These are phyloP conservation scores for Heliconius sara DNA, from an alignment of 2,888 invertebrate species.

Conservation along the genomic window DNA sequence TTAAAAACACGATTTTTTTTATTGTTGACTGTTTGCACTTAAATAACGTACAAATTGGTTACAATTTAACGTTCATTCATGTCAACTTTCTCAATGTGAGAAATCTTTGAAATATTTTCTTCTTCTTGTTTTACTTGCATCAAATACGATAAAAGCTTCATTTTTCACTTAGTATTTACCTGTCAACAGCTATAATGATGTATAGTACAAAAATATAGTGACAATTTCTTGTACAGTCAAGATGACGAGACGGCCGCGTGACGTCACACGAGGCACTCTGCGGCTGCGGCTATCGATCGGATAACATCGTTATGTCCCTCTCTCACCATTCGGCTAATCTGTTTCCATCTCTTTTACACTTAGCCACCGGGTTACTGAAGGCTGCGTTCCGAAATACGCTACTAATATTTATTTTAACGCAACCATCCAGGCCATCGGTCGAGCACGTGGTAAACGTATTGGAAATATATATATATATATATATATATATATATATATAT, in stretches of 20 bases:
- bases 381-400: constrained; percentile 80
- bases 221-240: constrained; percentile 80
- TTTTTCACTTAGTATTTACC: constrained; percentile 25
- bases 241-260: constrained; percentile 82
- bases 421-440: constrained; percentile 64
- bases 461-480: constrained; percentile 1
- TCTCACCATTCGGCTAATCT: constrained; percentile 63
- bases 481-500: too few relatives aligned
- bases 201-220: constrained; percentile 70
- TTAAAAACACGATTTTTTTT: constrained; percentile 17
- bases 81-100: not conserved
- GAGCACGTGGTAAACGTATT: constrained; percentile 70
- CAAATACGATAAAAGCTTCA: not conserved
- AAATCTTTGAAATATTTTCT: constrained; percentile 5
- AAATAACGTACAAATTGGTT: constrained; percentile 1
- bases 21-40: constrained; percentile 6
- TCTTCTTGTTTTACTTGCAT: constrained; percentile 2
- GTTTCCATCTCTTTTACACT: constrained; percentile 65
- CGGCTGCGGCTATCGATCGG: constrained; percentile 84
- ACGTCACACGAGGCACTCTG: constrained; percentile 82
- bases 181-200: constrained; percentile 46
- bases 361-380: constrained; percentile 66
- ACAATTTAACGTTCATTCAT: constrained; percentile 27
- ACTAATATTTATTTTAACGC: constrained; percentile 84
- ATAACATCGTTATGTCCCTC: constrained; percentile 70